Evolutionary conservation across 2,797 vertebrate genomes (phyloP).

Genomic region (Apogon talboti): DNA sequence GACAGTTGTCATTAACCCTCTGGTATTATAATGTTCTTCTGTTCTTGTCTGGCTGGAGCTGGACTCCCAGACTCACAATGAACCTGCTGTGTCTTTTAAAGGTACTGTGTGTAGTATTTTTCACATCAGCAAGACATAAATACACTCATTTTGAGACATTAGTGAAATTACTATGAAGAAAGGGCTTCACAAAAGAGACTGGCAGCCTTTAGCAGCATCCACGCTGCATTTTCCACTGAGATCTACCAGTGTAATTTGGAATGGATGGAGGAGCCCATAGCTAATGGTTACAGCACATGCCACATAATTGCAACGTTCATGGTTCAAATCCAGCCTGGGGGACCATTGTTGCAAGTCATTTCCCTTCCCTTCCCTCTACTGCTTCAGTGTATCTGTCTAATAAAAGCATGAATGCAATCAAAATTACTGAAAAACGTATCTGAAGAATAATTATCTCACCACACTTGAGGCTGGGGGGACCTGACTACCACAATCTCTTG

Average conservation of each 20-base stretch:
- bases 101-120: no score
- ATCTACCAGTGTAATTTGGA: not conserved
- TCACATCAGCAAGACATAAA: no score
- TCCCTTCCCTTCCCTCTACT: no score
- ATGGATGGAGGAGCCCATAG: not conserved
- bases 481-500: no score
- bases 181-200: not conserved
- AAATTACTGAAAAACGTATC: no score
- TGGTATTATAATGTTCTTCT: constrained; percentile 23
- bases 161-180: constrained; percentile 20
- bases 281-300: not conserved
- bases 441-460: no score
- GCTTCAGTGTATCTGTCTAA: no score
- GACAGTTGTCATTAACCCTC: constrained; percentile 54
- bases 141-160: constrained; percentile 1
- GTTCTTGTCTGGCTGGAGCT: constrained; percentile 28
- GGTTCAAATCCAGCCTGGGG: not conserved
- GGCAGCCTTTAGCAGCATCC: not conserved
- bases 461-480: no score
- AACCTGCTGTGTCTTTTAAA: not conserved
- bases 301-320: not conserved
- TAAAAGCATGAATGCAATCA: no score
- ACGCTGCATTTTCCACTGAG: not conserved
- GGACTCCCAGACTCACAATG: constrained; percentile 27
- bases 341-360: no score